A percentile compares a stretch with the other conserved stretches of the same genome.
phyloP scores from a whole-genome alignment of 1,140 invertebrate species.

The Akabosia matsudoensis region DNA sequence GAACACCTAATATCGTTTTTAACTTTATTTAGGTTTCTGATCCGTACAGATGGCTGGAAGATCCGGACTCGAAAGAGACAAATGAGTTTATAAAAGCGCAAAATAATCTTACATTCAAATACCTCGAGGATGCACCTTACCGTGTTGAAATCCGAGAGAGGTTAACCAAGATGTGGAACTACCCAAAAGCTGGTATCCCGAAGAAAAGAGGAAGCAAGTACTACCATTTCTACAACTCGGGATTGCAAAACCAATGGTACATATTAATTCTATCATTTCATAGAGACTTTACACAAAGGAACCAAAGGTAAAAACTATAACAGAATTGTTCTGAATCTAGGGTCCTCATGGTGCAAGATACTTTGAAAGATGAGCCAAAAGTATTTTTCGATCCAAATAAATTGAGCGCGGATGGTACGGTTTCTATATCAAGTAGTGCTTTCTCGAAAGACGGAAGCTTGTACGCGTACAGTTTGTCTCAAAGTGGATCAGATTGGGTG shows the following conservation, averaged over 20 bases:
- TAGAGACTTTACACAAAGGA: too few relatives aligned
- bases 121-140: slow-evolving; percentile 69
- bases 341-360: slow-evolving; percentile 86
- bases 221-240: slow-evolving; percentile 89
- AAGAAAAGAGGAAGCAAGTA: slow-evolving; percentile 76
- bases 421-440: slow-evolving; percentile 69
- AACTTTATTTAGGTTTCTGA: slow-evolving; percentile 68
- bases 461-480: slow-evolving; percentile 86
- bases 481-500: slow-evolving; percentile 92
- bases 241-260: slow-evolving; percentile 92
- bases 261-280: slow-evolving; percentile 9
- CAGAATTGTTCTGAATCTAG: too few relatives aligned
- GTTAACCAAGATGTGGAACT: slow-evolving; percentile 89
- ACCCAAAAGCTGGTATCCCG: slow-evolving; percentile 88
- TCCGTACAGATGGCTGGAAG: slow-evolving; percentile 94
- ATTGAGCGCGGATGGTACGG: slow-evolving; percentile 88
- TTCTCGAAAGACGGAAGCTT: slow-evolving; percentile 89
- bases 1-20: background rate
- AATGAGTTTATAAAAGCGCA: slow-evolving; percentile 86
- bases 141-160: slow-evolving; percentile 69
- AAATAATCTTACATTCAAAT: slow-evolving; percentile 83
- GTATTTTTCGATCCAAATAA: slow-evolving; percentile 92
- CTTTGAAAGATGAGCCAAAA: slow-evolving; percentile 68
- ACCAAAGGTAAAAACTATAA: slow-evolving; percentile 18
- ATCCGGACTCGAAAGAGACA: slow-evolving; percentile 88